Base-by-base conservation (phyloP, 2,797 vertebrate species). In the Malacoraja senta region DNA sequence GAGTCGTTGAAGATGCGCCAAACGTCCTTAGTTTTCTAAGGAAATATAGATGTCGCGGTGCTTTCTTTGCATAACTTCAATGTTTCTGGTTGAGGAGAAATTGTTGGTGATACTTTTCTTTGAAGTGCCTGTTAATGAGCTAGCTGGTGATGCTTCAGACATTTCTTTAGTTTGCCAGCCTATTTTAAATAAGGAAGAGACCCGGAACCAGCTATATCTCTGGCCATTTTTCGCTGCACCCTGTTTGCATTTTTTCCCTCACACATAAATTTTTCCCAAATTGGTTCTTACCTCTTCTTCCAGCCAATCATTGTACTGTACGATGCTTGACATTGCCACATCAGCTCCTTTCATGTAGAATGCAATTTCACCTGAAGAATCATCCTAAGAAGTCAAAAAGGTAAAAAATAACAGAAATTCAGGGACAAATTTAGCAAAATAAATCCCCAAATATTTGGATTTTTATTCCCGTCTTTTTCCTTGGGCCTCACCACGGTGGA, bases 301-400 rank as follows among this genome's bases (percentile, higher is more conserved):
- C 94, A 99, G 94, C 99, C 99, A 99, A 94, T 99, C 99, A 26
- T 99, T 99, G 94, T 99, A 99, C 95, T 99, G 99, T 93, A 99
- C 99, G 90, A 99, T 98, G 95, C 97, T 96, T 86, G 98, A 97
- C 99, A 99, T 99, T 68, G 97, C 98, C 83, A 98, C 97, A 58
- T 99, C 99, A 0, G 99, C 99, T 0, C 99, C 99, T 95, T 99
- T 99, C 98, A 99, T 98, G 94, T 99, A 99, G 95, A 99, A 99
- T 0, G 98, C 98, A 95, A 99, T 98, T 93, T 99, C 98, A 84
- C 98, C 98, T 0, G 98, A 98, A 80, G 97, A 96, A 95, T 99
- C 98, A 93, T 99, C 99, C 99, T 99, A 93, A 44, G 44, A 95
- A 93, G 4, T 93, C 94, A 19, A 80, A 4, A 93, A 53, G 44